A percentile compares a stretch with the other conserved stretches of the same genome.
These are phyloP conservation scores for Peucedramus taeniatus DNA, from an alignment of 2,113 vertebrate genomes.

Conservation along the genomic window DNA sequence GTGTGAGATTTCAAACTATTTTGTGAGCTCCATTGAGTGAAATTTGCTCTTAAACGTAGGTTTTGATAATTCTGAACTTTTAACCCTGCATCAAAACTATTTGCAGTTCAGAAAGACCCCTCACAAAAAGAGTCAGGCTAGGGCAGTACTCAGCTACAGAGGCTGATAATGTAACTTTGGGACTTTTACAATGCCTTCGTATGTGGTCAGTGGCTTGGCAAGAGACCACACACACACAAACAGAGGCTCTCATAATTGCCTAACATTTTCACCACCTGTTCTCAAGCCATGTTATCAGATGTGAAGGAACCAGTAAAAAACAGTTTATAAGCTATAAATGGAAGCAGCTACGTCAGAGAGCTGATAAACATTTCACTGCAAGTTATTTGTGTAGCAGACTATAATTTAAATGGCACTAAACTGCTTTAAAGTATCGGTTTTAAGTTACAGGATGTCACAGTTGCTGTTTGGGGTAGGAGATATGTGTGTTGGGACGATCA, in stretches of 20 bases:
- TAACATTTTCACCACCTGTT: constrained; percentile 72
- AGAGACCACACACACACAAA: constrained; percentile 84
- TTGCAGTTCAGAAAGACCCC: constrained; percentile 48
- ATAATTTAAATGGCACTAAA: constrained; percentile 54
- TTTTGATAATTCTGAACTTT: constrained; percentile 52
- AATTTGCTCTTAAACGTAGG: neutral
- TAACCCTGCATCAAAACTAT: constrained; percentile 34
- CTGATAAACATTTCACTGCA: constrained; percentile 67
- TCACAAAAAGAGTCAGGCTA: neutral
- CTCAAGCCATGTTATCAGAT: constrained; percentile 71
- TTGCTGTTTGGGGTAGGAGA: neutral
- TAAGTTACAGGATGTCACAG: constrained; percentile 61
- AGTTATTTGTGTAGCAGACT: constrained; percentile 62
- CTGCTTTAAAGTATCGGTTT: constrained; percentile 64
- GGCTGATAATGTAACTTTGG: constrained; percentile 63
- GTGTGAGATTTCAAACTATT: neutral
- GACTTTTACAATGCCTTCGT: constrained; percentile 65
- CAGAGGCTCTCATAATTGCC: constrained; percentile 61
- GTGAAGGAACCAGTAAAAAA: constrained; percentile 68
- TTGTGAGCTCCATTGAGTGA: neutral
- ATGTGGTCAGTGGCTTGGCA: constrained; percentile 73
- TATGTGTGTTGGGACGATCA: neutral
- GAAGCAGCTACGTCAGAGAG: constrained; percentile 60
- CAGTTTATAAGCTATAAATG: constrained; percentile 73
- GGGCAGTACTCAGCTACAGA: constrained; percentile 30